phyloP scores from a whole-genome alignment of 2,797 vertebrate species.

The Periparus ater region DNA sequence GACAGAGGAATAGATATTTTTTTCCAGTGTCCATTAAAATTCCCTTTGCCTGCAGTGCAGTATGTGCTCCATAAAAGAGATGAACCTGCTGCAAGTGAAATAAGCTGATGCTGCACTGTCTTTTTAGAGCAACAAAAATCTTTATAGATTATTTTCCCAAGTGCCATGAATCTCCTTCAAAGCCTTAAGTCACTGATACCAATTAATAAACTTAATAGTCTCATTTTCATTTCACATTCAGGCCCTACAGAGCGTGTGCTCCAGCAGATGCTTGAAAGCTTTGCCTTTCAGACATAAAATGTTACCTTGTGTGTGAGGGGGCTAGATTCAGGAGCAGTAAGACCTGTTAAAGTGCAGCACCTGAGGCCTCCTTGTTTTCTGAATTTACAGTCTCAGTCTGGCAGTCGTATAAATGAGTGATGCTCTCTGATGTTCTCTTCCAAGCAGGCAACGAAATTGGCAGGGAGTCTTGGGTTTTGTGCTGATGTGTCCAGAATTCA shows the following conservation, averaged over 20 bases:
- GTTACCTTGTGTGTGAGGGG: neutral
- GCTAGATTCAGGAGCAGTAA: constrained; percentile 54
- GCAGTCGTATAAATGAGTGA: constrained; percentile 78
- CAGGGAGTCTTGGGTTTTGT: constrained; percentile 73
- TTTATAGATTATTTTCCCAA: constrained; percentile 46
- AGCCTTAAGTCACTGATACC: constrained; percentile 22
- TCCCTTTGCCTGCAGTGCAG: constrained; percentile 45
- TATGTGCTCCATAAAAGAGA: neutral
- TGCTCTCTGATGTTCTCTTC: constrained; percentile 69
- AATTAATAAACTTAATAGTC: constrained; percentile 46
- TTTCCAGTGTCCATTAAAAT: constrained; percentile 34
- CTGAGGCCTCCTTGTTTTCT: constrained; percentile 60
- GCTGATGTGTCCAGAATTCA: constrained; percentile 79
- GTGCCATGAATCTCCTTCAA: constrained; percentile 24
- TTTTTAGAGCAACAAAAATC: constrained; percentile 45
- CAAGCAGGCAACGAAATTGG: constrained; percentile 71
- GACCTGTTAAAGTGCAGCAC: constrained; percentile 58
- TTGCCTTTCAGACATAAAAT: constrained; percentile 37
- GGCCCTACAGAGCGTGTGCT: neutral
- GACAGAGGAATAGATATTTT: neutral
- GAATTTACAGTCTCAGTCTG: constrained; percentile 72
- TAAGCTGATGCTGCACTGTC: constrained; percentile 47
- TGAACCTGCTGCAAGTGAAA: constrained; percentile 55
- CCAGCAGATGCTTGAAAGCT: constrained; percentile 21
- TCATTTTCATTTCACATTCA: constrained; percentile 9